Evolutionary conservation across 2,888 invertebrate species (phyloP).

Genomic region (Hypsopygia costalis): DNA sequence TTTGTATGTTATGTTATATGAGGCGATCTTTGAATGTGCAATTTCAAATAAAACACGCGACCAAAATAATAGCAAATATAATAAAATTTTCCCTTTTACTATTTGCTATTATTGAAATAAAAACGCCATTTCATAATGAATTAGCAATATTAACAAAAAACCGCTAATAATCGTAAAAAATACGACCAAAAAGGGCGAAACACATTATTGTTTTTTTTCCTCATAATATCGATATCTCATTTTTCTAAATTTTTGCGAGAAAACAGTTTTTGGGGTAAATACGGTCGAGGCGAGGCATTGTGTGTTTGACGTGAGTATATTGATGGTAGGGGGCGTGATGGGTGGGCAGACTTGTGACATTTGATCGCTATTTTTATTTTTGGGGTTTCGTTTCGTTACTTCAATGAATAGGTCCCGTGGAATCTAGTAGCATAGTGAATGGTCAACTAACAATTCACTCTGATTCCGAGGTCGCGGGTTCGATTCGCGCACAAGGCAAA

Average conservation of each 20-base stretch:
- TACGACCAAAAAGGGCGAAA: constrained; percentile 19
- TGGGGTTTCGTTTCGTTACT: no score
- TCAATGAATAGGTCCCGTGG: no score
- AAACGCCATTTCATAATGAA: constrained; percentile 2
- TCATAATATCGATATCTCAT: constrained; percentile 29
- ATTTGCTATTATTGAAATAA: not conserved
- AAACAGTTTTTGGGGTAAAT: constrained; percentile 36
- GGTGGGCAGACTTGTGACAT: not conserved
- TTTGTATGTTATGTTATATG: no score
- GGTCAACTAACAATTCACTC: no score
- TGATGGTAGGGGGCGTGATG: constrained; percentile 16
- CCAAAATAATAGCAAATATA: no score
- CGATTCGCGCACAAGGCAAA: no score
- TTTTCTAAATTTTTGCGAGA: constrained; percentile 17
- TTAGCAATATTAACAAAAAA: not conserved
- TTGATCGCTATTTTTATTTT: not conserved
- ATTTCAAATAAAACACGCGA: no score
- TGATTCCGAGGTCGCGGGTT: no score
- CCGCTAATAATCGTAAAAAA: constrained; percentile 8
- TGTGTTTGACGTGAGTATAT: constrained; percentile 19
- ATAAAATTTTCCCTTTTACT: no score
- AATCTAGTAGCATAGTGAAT: no score
- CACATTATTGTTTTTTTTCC: constrained; percentile 21
- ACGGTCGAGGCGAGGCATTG: constrained; percentile 20
- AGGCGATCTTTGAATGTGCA: no score